Percentiles rank a stretch among this genome's conserved stretches.
These are phyloP conservation scores for Zaprionus kolodkinae DNA, from an alignment of 1,140 invertebrate species.

Conservation along the genomic window DNA sequence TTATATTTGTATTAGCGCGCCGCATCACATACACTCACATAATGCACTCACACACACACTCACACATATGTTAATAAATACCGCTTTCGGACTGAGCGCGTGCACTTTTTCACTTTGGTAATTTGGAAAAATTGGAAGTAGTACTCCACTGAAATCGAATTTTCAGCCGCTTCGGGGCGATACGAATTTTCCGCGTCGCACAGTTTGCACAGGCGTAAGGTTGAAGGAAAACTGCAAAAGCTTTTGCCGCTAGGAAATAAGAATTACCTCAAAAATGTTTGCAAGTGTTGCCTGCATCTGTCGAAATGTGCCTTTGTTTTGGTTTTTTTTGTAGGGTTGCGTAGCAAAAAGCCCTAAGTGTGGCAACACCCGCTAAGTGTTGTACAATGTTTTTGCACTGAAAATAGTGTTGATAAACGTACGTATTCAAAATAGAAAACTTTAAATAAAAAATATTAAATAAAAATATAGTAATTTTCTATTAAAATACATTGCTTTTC, in stretches of 20 bases:
- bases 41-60: conserved; percentile 25
- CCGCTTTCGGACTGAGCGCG: conserved; percentile 38
- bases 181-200: conserved; percentile 37
- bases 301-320: conserved; percentile 52
- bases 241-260: conserved; percentile 56
- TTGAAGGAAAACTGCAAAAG: conserved; percentile 57
- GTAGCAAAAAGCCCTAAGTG: neutral
- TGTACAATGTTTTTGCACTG: conserved; percentile 19
- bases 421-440: neutral
- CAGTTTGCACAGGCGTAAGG: conserved; percentile 46
- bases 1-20: conserved; percentile 45
- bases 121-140: conserved; percentile 36
- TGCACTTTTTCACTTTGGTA: conserved; percentile 36
- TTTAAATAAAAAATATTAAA: conserved; percentile 1
- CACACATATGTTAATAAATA: conserved; percentile 39
- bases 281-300: conserved; percentile 55
- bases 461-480: neutral
- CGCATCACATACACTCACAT: conserved; percentile 29
- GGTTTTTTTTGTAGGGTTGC: conserved; percentile 48
- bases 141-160: conserved; percentile 37
- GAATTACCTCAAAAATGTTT: conserved; percentile 51
- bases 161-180: conserved; percentile 30
- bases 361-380: conserved; percentile 39
- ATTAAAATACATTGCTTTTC: neutral
- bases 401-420: conserved; percentile 22